Evolutionary conservation across 2,888 invertebrate species (phyloP).

Genomic region (Liopterus haemorrhoidalis): DNA sequence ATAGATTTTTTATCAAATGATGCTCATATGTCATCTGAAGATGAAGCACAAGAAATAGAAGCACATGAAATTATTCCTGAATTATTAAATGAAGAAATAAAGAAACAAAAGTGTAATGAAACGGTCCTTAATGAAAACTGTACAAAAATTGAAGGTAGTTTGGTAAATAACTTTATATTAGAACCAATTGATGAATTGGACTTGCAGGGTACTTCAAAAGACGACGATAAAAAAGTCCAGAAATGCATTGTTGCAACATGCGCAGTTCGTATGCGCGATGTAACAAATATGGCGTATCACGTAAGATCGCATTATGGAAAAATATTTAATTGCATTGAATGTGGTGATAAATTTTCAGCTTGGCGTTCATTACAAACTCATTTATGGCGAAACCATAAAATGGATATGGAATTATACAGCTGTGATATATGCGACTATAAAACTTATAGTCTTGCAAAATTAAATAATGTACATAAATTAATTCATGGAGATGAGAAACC

Average conservation of each 20-base stretch:
- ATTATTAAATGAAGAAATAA: slow-evolving; percentile 3
- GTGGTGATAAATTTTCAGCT: slow-evolving; percentile 50
- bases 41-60: slow-evolving; percentile 48
- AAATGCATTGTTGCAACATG: slow-evolving; percentile 54
- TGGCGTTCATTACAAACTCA: slow-evolving; percentile 72
- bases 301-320: slow-evolving; percentile 52
- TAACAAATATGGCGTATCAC: slow-evolving; percentile 59
- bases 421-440: slow-evolving; percentile 72
- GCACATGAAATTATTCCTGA: not conserved
- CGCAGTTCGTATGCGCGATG: slow-evolving; percentile 51
- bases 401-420: slow-evolving; percentile 73
- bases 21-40: slow-evolving; percentile 48
- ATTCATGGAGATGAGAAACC: slow-evolving; percentile 63
- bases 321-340: slow-evolving; percentile 60
- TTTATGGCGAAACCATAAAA: slow-evolving; percentile 68
- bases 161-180: not conserved
- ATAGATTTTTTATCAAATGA: too few species aligned
- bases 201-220: too few species aligned
- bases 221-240: too few species aligned
- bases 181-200: too few species aligned
- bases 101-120: too few species aligned
- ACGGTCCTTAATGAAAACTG: too few species aligned
- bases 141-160: not conserved
- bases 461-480: slow-evolving; percentile 68
- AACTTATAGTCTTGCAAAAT: slow-evolving; percentile 61